Base-by-base conservation (phyloP, 2,888 invertebrate species). In the Mongoloraphidia duomilia region DNA sequence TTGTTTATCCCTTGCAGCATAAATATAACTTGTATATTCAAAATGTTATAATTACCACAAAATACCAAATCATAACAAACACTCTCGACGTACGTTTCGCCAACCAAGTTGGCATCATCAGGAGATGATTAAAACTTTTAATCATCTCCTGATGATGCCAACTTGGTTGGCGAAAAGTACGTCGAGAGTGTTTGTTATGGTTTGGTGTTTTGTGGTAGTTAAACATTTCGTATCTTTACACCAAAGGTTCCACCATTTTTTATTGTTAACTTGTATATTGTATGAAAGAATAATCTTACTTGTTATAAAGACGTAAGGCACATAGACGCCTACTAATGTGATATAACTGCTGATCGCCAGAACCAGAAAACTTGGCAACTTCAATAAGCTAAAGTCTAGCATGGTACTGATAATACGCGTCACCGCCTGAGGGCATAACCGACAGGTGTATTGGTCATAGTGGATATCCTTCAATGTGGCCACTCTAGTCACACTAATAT, bases 271-370 rank as follows among this genome's bases (percentile, higher is more conserved):
- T 14, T 13, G 9, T 3, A 14, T 13, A 41, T 6, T 41, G 14
- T 26, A 13, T 17, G 11, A 42, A 57, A 1, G 57, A 57, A 14
- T 39, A 12, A 39, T 49, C 57, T 50, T 49, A 61, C 61, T 50
- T 33, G 54, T 59, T 4, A 84, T 68, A 60, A 79, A 88, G 54
- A 83, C 73, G 63, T 81, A 89, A 1, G 88, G 87, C n/a, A 84
- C 79, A 61, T 83, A 85, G 60, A 85, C 79, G 54, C 87, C 87
- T 62, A 85, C 72, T 60, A 83, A 76, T 1, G 83, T 83, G 49
- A 87, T 66, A 51, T 84, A 80, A 10, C 88, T 67, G 44, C 69
- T 67, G 1, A 64, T 47, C 2, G 65, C 53, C 17, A 73, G 55
- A 8, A 70, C 35, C 0, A 60, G 53, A 54, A 72, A 73, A 1